Conservation (phyloP, 2,888 invertebrate genomes). For the Drosophila picticornis region DNA sequence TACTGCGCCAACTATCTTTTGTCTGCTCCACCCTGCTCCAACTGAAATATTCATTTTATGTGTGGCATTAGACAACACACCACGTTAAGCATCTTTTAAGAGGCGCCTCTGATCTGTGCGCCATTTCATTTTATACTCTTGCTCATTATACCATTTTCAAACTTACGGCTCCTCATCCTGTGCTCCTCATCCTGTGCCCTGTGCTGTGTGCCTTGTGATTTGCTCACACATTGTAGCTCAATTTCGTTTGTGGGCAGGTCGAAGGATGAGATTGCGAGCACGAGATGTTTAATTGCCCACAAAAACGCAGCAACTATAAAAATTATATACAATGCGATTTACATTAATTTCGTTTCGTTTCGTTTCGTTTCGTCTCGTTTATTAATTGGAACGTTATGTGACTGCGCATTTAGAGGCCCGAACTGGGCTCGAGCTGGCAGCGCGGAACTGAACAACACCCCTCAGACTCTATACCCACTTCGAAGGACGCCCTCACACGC, state of each 20-base stretch:
- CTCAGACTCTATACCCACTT: background rate
- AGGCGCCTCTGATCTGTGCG: background rate
- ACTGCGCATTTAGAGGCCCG: slow-evolving; percentile 43
- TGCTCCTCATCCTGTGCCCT: background rate
- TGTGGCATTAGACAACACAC: background rate
- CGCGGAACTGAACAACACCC: background rate
- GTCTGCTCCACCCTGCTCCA: background rate
- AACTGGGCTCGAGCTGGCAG: background rate
- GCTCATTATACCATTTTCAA: slow-evolving; percentile 12
- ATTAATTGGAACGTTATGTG: slow-evolving; percentile 74
- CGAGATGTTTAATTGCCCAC: slow-evolving; percentile 75
- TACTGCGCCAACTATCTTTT: background rate
- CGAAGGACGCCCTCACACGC: slow-evolving; percentile 55
- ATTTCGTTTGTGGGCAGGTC: background rate
- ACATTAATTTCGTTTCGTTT: slow-evolving; percentile 66
- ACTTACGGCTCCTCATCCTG: background rate
- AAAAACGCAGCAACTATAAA: slow-evolving; percentile 77
- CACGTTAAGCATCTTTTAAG: slow-evolving; percentile 5
- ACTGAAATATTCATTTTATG: background rate
- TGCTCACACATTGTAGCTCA: slow-evolving; percentile 13
- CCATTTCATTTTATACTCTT: slow-evolving; percentile 8
- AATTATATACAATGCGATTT: slow-evolving; percentile 72
- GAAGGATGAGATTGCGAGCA: slow-evolving; percentile 28
- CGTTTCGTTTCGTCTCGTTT: slow-evolving; percentile 51
- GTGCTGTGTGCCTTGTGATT: background rate